Conservation (phyloP, 2,113 vertebrate genomes). For the Zeus faber region DNA sequence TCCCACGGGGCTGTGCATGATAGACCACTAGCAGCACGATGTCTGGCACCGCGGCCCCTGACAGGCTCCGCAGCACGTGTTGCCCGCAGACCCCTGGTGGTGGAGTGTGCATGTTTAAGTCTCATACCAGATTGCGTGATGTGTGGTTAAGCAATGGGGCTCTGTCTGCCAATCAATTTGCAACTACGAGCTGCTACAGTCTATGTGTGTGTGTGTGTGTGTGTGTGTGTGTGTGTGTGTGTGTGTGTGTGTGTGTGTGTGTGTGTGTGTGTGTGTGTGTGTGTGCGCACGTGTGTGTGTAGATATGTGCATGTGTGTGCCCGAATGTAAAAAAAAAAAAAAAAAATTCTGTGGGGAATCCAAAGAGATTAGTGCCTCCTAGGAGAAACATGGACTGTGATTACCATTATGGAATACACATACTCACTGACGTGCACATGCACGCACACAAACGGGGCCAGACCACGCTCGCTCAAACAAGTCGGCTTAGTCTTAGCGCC, state of each 20-base stretch:
- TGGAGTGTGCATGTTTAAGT: background rate
- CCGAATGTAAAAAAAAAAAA: too few species aligned
- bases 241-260: constrained; percentile 14
- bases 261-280: constrained; percentile 29
- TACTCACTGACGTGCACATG: background rate
- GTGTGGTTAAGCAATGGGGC: too few species aligned
- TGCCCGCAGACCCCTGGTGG: background rate
- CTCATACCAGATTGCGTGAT: too few species aligned
- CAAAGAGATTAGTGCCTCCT: constrained; percentile 24
- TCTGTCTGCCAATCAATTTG: too few species aligned
- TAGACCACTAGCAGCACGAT: constrained; percentile 39
- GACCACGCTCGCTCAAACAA: constrained; percentile 27
- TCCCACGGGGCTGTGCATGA: constrained; percentile 22
- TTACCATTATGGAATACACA: constrained; percentile 1
- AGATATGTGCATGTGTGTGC: background rate
- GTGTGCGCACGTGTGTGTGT: too few species aligned
- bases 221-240: background rate
- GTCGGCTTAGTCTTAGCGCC: constrained; percentile 8
- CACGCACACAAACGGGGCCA: background rate
- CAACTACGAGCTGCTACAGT: background rate
- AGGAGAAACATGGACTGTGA: constrained; percentile 22
- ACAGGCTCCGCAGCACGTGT: constrained; percentile 21
- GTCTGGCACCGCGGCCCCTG: constrained; percentile 23
- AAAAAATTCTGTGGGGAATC: too few species aligned
- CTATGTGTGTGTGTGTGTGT: background rate